Base-by-base conservation (phyloP, 2,113 vertebrate genomes). In the Nesogale talazaci region DNA sequence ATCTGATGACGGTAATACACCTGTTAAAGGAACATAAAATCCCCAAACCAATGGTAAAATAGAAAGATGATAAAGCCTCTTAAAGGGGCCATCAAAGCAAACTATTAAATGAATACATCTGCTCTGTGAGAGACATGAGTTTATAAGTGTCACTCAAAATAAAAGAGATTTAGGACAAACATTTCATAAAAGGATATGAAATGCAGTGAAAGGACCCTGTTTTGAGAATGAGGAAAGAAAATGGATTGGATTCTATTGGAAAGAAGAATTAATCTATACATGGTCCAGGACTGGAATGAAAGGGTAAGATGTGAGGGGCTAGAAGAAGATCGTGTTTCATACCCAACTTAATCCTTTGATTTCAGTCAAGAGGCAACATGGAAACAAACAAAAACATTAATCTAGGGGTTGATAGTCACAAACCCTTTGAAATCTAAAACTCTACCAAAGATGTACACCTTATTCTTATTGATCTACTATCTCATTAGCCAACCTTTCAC, bases 21-120 rank as follows among this genome's bases (percentile, higher is more conserved):
- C 98, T 98, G 97, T 97, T 97, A 98, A 96, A 98, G 88, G 96
- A 96, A 90, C 96, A 98, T 98, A 98, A 98, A 98, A 97, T 93
- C 97, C 91, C 95, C 95, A 97, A 97, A 97, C 97, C 97, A 98
- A 89, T 97, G 95, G 98, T 98, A 97, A 98, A 97, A 98, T 98
- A 98, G 96, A 98, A 98, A 98, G 97, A 98, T 98, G 97, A 98
- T 97, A 97, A 98, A 97, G 92, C 93, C 97, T 97, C 97, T 98
- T 98, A 98, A 98, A 98, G 97, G 96, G 97, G 93, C 93, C 96
- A 98, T 98, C 97, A 98, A 98, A 97, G 95, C 93, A 97, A 98
- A 98, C 97, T 97, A 98, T 97, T 98, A 98, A 96, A 97, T 93
- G 94, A 96, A 96, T 98, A 97, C 97, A 98, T 98, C 98, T 98